phyloP scores from a whole-genome alignment of 2,888 invertebrate species.

The Pimpla rufipes region DNA sequence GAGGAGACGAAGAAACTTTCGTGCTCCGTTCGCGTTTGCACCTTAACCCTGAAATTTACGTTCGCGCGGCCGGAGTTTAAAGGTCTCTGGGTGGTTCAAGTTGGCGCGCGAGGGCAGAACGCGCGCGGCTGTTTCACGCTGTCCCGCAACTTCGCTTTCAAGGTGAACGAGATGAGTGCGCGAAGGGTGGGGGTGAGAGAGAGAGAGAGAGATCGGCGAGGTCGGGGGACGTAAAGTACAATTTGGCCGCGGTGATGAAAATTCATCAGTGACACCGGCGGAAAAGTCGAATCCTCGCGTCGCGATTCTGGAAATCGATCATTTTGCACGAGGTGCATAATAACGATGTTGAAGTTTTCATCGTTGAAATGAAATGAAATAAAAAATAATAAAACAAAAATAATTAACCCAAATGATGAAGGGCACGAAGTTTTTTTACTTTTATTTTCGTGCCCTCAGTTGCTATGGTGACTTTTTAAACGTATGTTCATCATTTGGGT shows the following conservation, averaged over 20 bases:
- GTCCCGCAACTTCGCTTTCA: conserved; percentile 72
- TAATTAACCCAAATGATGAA: no score
- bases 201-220: conserved; percentile 4
- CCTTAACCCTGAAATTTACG: conserved; percentile 74
- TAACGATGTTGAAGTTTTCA: no score
- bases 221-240: not conserved
- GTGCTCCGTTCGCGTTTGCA: conserved; percentile 70
- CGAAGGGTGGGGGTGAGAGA: not conserved
- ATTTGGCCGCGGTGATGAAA: conserved; percentile 4
- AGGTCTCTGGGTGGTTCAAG: conserved; percentile 71
- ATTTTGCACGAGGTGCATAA: no score
- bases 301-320: not conserved
- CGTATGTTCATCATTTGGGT: no score
- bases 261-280: not conserved
- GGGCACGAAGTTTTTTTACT: no score
- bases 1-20: conserved; percentile 72
- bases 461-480: no score
- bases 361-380: no score
- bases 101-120: conserved; percentile 55
- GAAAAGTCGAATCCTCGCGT: not conserved
- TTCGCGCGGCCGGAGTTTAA: conserved; percentile 65
- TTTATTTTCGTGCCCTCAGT: no score
- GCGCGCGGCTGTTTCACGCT: conserved; percentile 59
- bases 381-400: no score
- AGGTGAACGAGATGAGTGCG: conserved; percentile 65